Conservation (phyloP, 2,888 invertebrate genomes). For the Tinea pellionella region DNA sequence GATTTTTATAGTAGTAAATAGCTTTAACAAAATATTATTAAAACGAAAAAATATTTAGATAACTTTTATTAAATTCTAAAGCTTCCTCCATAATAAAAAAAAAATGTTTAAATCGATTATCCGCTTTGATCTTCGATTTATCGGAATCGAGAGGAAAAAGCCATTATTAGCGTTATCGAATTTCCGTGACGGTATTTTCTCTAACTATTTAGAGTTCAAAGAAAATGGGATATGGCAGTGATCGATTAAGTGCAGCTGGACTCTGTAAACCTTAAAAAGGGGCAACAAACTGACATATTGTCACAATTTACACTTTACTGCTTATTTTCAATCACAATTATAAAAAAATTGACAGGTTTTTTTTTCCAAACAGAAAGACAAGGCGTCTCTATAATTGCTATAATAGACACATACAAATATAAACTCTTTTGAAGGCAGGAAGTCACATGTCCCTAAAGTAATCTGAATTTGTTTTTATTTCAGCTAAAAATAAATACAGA, state of each 20-base stretch:
- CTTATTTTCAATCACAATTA: not conserved
- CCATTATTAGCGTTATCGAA: not conserved
- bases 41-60: not conserved
- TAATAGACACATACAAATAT: not conserved
- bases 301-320: not conserved
- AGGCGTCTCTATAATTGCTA: conserved; percentile 2
- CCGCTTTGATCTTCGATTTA: conserved; percentile 8
- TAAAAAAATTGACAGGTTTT: not conserved
- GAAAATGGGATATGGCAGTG: conserved; percentile 17
- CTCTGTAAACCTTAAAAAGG: not conserved
- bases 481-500: not conserved
- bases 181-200: conserved; percentile 16
- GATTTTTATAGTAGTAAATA: not conserved
- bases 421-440: not conserved
- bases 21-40: conserved; percentile 1
- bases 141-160: conserved; percentile 17
- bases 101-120: conserved; percentile 1
- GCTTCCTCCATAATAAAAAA: not conserved
- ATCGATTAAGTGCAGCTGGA: conserved; percentile 18
- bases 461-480: not conserved
- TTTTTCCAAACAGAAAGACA: not conserved
- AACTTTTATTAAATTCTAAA: not conserved
- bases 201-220: conserved; percentile 17
- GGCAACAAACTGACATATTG: not conserved
- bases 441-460: not conserved